A percentile compares a stretch with the other conserved stretches of the same genome.
Evolutionary conservation across 35 echinoderm and acorn worm species (phyloP).

Genomic region (Acanthaster planci): DNA sequence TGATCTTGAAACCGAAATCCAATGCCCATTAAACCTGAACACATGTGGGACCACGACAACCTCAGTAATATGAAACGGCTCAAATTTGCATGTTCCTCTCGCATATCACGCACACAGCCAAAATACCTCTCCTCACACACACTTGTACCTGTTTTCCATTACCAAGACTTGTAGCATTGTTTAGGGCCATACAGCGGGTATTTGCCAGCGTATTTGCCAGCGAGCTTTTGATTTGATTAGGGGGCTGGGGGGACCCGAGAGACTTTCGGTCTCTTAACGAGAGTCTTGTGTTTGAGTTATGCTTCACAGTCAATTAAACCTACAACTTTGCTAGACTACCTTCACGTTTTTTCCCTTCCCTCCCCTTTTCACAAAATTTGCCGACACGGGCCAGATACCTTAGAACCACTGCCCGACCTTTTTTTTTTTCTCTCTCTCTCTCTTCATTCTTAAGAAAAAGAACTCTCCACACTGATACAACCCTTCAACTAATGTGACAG

Average conservation of each 20-base stretch:
- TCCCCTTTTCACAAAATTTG: no score
- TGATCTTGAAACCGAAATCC: no score
- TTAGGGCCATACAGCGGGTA: not conserved
- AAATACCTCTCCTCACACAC: no score
- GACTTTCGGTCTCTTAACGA: not conserved
- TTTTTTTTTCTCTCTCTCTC: no score
- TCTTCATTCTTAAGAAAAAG: not conserved
- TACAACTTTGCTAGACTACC: not conserved
- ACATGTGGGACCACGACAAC: no score
- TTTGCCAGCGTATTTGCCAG: not conserved
- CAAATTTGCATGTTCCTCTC: no score
- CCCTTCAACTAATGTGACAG: slow-evolving; percentile 8
- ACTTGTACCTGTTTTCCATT: no score
- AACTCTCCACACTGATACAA: slow-evolving; percentile 14
- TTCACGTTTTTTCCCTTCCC: not conserved
- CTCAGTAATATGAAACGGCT: no score
- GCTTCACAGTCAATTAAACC: slow-evolving; percentile 9
- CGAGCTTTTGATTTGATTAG: not conserved
- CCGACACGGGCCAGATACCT: not conserved
- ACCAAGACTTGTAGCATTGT: no score
- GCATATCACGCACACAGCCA: no score
- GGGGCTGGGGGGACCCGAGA: not conserved
- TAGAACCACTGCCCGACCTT: not conserved
- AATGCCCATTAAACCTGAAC: no score
- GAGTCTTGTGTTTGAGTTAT: not conserved